Evolutionary conservation across 1,140 invertebrate genomes (phyloP).

Genomic region (Drosophila tani): DNA sequence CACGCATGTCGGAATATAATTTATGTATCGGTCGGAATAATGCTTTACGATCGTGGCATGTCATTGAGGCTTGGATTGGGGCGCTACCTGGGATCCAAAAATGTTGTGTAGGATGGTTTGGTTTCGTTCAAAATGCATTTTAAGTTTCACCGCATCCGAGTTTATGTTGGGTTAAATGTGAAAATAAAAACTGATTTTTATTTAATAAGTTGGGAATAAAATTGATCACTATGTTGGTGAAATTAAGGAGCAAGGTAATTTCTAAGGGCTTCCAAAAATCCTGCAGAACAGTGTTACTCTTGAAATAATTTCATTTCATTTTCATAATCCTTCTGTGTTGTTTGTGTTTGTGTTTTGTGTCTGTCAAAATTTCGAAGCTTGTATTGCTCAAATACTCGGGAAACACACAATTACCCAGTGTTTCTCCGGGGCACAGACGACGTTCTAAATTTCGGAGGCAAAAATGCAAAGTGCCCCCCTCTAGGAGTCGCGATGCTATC

Average conservation of each 20-base stretch:
- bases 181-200: not conserved
- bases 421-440: constrained; percentile 27
- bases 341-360: constrained; percentile 1
- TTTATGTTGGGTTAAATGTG: constrained; percentile 2
- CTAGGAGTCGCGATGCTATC: constrained; percentile 53
- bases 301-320: not conserved
- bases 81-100: constrained; percentile 38
- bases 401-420: constrained; percentile 5
- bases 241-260: too few species aligned
- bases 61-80: constrained; percentile 20
- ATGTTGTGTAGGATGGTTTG: constrained; percentile 28
- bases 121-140: not conserved
- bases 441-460: not conserved
- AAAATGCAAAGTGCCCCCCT: constrained; percentile 36
- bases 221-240: too few species aligned
- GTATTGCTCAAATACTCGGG: constrained; percentile 19
- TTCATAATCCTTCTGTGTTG: not conserved
- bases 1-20: constrained; percentile 69
- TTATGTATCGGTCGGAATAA: constrained; percentile 77
- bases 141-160: not conserved
- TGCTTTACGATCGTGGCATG: constrained; percentile 70
- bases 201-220: not conserved
- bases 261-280: too few species aligned
- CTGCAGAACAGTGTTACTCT: too few species aligned
- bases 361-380: constrained; percentile 56